Percentiles rank a stretch among this genome's conserved stretches.
Evolutionary conservation across 2,113 vertebrate genomes (phyloP).

Genomic region (Oncorhynchus kisutch): DNA sequence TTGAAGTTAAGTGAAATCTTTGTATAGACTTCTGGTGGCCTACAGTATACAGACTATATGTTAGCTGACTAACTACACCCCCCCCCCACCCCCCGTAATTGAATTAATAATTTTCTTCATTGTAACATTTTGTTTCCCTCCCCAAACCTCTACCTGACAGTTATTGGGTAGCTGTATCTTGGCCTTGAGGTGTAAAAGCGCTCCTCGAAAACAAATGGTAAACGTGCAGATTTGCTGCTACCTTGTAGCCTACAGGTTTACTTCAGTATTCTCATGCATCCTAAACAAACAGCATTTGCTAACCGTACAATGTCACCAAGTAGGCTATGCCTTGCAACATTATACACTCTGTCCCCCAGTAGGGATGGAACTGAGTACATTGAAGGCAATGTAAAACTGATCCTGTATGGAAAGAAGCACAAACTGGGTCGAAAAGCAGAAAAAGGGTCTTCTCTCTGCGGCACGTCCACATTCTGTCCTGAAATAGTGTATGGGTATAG

Average conservation of each 20-base stretch:
- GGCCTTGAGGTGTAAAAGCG: not conserved
- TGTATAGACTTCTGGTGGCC: constrained; percentile 45
- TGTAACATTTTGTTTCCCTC: constrained; percentile 56
- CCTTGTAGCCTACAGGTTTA: not conserved
- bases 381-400: not conserved
- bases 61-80: constrained; percentile 41
- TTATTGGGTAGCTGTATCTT: constrained; percentile 38
- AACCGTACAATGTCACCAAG: too few species aligned
- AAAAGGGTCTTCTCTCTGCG: too few species aligned
- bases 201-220: not conserved
- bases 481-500: constrained; percentile 51
- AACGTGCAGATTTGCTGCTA: not conserved
- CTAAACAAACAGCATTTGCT: not conserved
- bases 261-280: not conserved
- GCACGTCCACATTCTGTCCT: too few species aligned
- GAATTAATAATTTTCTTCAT: constrained; percentile 58
- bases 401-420: too few species aligned
- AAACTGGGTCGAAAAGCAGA: too few species aligned
- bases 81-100: constrained; percentile 28
- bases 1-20: constrained; percentile 28
- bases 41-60: constrained; percentile 42
- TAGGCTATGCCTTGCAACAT: too few species aligned
- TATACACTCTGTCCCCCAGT: too few species aligned
- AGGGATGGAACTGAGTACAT: not conserved
- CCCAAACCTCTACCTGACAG: constrained; percentile 38